Percentiles rank a stretch among this genome's conserved stretches.
Evolutionary conservation across 2,888 invertebrate species (phyloP).

Genomic region (Leptopilina syphax): DNA sequence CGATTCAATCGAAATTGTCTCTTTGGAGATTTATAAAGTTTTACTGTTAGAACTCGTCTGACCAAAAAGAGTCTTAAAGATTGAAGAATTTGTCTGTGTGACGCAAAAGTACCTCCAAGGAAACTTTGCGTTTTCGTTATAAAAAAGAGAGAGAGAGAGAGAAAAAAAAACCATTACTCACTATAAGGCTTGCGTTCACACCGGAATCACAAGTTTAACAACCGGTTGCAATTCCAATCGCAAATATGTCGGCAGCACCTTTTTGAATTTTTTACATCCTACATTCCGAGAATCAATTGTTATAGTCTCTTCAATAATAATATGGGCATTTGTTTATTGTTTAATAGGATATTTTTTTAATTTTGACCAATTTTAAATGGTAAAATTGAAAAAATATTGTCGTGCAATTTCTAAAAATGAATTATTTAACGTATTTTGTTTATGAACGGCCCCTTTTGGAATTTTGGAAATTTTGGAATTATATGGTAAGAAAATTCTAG

Average conservation of each 20-base stretch:
- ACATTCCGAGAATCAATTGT: not conserved
- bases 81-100: conserved; percentile 77
- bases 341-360: too few species aligned
- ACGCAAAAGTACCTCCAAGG: conserved; percentile 47
- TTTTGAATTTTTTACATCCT: conserved; percentile 6
- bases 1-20: conserved; percentile 77
- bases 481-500: too few species aligned
- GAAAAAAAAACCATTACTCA: conserved; percentile 50
- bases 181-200: conserved; percentile 44
- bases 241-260: conserved; percentile 47
- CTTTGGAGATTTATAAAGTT: conserved; percentile 80
- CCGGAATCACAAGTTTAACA: conserved; percentile 22
- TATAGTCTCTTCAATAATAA: not conserved
- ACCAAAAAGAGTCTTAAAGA: conserved; percentile 69
- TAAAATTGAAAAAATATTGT: too few species aligned
- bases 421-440: too few species aligned
- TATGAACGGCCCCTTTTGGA: too few species aligned
- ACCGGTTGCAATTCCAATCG: conserved; percentile 51
- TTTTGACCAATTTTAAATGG: too few species aligned
- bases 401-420: too few species aligned
- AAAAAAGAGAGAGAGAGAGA: not conserved
- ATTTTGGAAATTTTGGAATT: too few species aligned
- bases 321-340: not conserved
- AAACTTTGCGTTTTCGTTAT: conserved; percentile 49
- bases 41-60: conserved; percentile 78